phyloP scores from a whole-genome alignment of 2,113 vertebrate genomes.

The Rostratula benghalensis region DNA sequence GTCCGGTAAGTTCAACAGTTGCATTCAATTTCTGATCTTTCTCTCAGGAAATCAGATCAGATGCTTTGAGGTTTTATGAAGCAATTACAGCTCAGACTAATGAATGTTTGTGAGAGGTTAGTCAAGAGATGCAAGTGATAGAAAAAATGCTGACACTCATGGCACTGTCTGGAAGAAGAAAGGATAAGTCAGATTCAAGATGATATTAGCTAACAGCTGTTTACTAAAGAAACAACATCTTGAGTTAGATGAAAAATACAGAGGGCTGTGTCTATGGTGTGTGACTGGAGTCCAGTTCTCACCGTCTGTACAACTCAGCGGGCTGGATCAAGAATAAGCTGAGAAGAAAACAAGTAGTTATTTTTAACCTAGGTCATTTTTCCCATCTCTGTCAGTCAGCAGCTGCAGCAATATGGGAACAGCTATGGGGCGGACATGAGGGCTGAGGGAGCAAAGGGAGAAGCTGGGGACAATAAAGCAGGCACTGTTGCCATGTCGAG shows the following conservation, averaged over 20 bases:
- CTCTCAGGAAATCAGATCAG: neutral
- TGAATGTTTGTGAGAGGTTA: neutral
- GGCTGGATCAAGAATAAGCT: neutral
- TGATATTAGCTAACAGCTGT: neutral
- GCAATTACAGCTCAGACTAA: neutral
- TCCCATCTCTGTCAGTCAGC: neutral
- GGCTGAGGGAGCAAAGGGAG: neutral
- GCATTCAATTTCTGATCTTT: neutral
- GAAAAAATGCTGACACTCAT: neutral
- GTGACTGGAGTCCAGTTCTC: neutral
- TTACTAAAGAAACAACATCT: neutral
- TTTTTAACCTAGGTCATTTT: neutral
- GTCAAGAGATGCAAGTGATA: neutral
- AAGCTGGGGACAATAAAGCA: neutral
- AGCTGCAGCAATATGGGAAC: neutral
- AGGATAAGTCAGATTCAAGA: neutral
- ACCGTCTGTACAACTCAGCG: neutral
- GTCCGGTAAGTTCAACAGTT: neutral
- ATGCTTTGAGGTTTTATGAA: neutral
- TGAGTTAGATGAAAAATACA: accelerated
- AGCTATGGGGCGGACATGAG: neutral
- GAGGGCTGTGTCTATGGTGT: accelerated
- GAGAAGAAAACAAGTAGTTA: neutral
- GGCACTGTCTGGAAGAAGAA: neutral
- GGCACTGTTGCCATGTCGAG: neutral